Percentiles rank a stretch among this genome's conserved stretches.
Evolutionary conservation across 2,888 invertebrate genomes (phyloP).

Genomic region (Stomorhina lunata): DNA sequence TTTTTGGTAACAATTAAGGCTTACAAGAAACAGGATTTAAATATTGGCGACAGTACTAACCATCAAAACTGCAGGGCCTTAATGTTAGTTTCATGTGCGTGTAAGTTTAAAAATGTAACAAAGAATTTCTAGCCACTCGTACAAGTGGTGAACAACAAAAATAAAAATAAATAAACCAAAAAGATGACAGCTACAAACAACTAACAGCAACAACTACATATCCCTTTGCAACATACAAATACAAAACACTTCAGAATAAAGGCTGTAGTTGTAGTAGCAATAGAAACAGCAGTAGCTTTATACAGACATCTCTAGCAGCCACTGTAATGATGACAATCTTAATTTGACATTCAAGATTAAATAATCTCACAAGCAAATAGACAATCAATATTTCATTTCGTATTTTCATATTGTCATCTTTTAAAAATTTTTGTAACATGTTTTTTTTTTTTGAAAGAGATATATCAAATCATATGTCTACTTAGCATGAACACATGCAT

Average conservation of each 20-base stretch:
- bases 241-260: too few species aligned
- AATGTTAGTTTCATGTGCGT: too few species aligned
- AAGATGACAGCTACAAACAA: constrained; percentile 21
- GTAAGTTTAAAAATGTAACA: too few species aligned
- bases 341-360: constrained; percentile 48
- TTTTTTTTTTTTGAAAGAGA: too few species aligned
- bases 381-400: constrained; percentile 47
- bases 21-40: too few species aligned
- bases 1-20: too few species aligned
- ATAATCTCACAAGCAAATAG: constrained; percentile 53
- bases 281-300: background rate
- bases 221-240: background rate
- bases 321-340: constrained; percentile 1
- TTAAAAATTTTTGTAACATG: too few species aligned
- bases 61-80: too few species aligned
- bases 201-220: too few species aligned
- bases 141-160: constrained; percentile 61
- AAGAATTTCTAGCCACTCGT: constrained; percentile 62
- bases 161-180: constrained; percentile 38
- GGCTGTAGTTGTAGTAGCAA: too few species aligned
- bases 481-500: constrained; percentile 33
- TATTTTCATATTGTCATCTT: constrained; percentile 32
- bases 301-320: background rate
- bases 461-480: background rate
- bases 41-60: too few species aligned